Evolutionary conservation across 1,140 invertebrate genomes (phyloP).

Genomic region (Drosophila melanica): DNA sequence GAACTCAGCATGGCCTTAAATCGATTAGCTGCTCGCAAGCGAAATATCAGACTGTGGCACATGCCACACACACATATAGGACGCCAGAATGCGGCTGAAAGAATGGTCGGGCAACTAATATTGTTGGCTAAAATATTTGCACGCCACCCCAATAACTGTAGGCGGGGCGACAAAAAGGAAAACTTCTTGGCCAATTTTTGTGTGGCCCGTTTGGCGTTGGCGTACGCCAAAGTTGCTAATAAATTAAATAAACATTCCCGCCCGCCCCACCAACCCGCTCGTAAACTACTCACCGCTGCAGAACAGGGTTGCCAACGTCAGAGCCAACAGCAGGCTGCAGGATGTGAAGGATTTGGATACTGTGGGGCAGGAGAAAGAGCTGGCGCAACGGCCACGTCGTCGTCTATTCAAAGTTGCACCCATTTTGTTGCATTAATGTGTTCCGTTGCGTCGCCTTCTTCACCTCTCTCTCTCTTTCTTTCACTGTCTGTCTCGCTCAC

Average conservation of each 20-base stretch:
- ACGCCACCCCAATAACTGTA: background rate
- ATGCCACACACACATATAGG: constrained; percentile 18
- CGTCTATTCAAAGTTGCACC: constrained; percentile 52
- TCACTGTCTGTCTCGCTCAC: background rate
- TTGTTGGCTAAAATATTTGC: constrained; percentile 49
- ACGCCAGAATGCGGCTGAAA: constrained; percentile 37
- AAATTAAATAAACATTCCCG: constrained; percentile 65
- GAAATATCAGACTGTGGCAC: constrained; percentile 30
- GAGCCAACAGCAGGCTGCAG: constrained; percentile 24
- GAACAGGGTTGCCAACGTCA: constrained; percentile 27
- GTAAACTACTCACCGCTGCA: constrained; percentile 38
- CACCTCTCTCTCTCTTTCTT: background rate
- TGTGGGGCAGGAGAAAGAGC: constrained; percentile 3
- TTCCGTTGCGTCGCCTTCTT: constrained; percentile 15
- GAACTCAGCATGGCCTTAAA: constrained; percentile 37
- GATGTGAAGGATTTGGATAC: background rate
- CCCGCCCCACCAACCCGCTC: background rate
- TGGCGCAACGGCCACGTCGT: constrained; percentile 27
- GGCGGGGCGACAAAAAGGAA: constrained; percentile 14
- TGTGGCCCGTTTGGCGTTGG: constrained; percentile 24
- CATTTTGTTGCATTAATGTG: constrained; percentile 59
- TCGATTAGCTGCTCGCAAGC: constrained; percentile 50
- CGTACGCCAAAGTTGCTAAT: constrained; percentile 55
- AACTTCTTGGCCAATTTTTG: constrained; percentile 54
- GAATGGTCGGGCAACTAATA: constrained; percentile 35